Evolutionary conservation across 2,888 invertebrate genomes (phyloP), one percentile per base, ranked within the genome.

Genomic region (Myopa tessellatipennis): DNA sequence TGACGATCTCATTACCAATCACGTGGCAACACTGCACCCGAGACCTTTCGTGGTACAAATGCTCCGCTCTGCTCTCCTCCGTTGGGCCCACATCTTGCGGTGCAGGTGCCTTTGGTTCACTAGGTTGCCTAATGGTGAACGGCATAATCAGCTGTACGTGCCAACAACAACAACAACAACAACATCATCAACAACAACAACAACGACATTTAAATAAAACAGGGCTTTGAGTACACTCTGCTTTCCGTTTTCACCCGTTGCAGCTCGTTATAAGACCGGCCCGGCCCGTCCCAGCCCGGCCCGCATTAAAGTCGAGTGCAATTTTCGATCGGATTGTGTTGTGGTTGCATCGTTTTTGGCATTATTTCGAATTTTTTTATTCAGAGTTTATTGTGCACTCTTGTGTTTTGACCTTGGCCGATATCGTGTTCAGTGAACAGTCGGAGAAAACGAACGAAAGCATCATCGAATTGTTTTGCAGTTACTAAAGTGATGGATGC

Each of bases 181-280:
- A 58, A 4, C 55, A 78, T 63, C 60, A 61, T 70, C 70, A 74
- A 60, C n/a, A 68, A 60, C n/a, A 68, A 18, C 26, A 76, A 69
- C 55, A 71, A 74, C 34, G 60, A 73, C 50, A 76, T 45, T 45
- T 45, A 45, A 45, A 61, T 77, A 34, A 6, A 38, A 70, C 58
- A 61, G 55, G 38, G 63, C 14, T 63, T 18, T 38, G 60, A 40
- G 69, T 34, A 38, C 40, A n/a, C n/a, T 38, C 36, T n/a, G 38
- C 65, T 65, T 16, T 65, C 38, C 38, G 38, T 40, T 67, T 67
- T 55, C 55, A 14, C 67, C 18, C 36, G 67, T 67, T 34, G 16
- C 55, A 55, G 55, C 55, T n/a, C 55, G 55, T 45, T 45, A 45
- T 45, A 10, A 26, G 45, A 45, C 45, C 45, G 45, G 45, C 45